A percentile compares a stretch with the other conserved stretches of the same genome.
Evolutionary conservation across 2,888 invertebrate species (phyloP).

Genomic region (Pachymerium ferrugineum): DNA sequence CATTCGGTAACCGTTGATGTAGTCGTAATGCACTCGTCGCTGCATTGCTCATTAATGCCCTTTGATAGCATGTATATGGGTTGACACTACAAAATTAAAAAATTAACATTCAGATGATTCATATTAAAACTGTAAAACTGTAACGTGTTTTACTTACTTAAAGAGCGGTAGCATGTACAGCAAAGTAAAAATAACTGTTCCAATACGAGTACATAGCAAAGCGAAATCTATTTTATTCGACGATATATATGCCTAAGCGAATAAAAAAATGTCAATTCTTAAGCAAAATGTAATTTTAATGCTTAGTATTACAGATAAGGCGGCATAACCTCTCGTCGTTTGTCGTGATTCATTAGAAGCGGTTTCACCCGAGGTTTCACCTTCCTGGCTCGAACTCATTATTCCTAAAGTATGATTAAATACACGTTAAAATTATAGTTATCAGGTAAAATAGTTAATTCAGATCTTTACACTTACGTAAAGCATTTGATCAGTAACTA

Average conservation of each 20-base stretch:
- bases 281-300: not conserved
- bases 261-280: not conserved
- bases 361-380: not conserved
- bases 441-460: no score
- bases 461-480: no score
- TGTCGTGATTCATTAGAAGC: not conserved
- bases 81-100: constrained; percentile 54
- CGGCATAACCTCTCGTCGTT: not conserved
- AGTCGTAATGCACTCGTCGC: constrained; percentile 90
- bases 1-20: constrained; percentile 85
- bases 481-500: no score
- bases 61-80: constrained; percentile 76
- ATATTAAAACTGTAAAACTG: constrained; percentile 29
- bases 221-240: constrained; percentile 81
- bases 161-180: constrained; percentile 82
- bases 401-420: no score
- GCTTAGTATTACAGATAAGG: not conserved
- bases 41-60: constrained; percentile 85
- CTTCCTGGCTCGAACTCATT: not conserved
- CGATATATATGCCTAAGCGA: constrained; percentile 49
- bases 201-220: constrained; percentile 77
- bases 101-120: constrained; percentile 17
- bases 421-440: no score
- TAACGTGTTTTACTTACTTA: constrained; percentile 59
- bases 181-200: constrained; percentile 75